Conservation (phyloP, 2,113 vertebrate species). For the Callipepla squamata region DNA sequence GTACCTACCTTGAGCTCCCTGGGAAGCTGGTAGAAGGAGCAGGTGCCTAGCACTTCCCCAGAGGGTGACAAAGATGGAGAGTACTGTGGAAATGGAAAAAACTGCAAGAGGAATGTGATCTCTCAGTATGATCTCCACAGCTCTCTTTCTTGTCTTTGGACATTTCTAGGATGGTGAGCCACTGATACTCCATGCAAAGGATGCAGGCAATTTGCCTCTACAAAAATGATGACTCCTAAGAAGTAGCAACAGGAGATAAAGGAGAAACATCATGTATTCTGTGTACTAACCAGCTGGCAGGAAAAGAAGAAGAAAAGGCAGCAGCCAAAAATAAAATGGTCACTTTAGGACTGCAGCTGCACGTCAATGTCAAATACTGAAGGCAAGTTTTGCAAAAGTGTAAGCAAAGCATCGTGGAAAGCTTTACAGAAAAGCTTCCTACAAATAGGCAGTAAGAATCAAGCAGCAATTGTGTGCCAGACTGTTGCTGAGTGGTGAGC, state of each 20-base stretch:
- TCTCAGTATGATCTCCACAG: neutral
- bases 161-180: neutral
- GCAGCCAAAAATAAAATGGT: neutral
- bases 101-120: neutral
- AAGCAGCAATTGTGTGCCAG: neutral
- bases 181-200: neutral
- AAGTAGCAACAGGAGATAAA: neutral
- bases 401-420: neutral
- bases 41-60: neutral
- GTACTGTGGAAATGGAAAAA: neutral
- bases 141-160: neutral
- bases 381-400: neutral
- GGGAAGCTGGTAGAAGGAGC: slow-evolving; percentile 11
- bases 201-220: neutral
- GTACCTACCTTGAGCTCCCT: neutral
- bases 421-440: neutral
- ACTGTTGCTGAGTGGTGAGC: neutral
- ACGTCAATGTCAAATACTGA: neutral
- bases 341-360: neutral
- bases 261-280: neutral
- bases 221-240: neutral
- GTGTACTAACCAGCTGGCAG: neutral
- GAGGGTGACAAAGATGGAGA: rapidly evolving
- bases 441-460: neutral
- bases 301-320: neutral